Conservation (phyloP, 2,113 vertebrate genomes). For the Sturnira hondurensis region DNA sequence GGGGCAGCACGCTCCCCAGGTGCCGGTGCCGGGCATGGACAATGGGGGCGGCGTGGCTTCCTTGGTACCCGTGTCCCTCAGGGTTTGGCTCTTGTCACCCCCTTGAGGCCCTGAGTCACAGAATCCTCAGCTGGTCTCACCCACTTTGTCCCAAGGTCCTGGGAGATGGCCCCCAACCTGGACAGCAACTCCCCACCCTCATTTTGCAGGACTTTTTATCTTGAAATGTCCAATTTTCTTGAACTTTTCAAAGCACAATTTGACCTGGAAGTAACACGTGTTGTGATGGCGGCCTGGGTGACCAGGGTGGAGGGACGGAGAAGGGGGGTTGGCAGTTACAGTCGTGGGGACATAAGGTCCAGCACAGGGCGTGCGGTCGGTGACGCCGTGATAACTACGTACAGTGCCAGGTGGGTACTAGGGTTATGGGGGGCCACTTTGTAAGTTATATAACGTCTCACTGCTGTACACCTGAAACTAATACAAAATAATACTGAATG, state of each 20-base stretch:
- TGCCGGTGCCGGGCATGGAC: not conserved
- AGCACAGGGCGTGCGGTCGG: rapidly evolving
- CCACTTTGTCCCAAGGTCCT: not conserved
- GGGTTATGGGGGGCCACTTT: not conserved
- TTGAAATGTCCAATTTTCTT: not conserved
- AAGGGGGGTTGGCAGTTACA: not conserved
- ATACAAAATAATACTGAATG: not conserved
- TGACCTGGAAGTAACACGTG: not conserved
- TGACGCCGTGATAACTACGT: rapidly evolving
- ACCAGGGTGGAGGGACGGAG: not conserved
- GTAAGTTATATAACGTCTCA: not conserved
- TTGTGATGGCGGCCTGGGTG: not conserved
- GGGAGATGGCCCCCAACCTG: not conserved
- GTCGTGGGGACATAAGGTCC: rapidly evolving
- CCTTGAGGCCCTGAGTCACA: rapidly evolving
- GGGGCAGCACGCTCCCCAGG: not conserved
- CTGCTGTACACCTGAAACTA: not conserved
- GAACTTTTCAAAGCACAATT: not conserved
- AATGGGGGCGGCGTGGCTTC: not conserved
- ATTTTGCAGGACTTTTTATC: not conserved
- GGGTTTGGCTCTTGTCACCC: not conserved
- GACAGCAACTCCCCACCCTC: not conserved
- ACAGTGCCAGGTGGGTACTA: rapidly evolving
- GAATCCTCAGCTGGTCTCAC: not conserved
- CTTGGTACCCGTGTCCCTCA: not conserved